Base-by-base conservation (phyloP, 1,140 invertebrate species). In the Drosophila arawakana region DNA sequence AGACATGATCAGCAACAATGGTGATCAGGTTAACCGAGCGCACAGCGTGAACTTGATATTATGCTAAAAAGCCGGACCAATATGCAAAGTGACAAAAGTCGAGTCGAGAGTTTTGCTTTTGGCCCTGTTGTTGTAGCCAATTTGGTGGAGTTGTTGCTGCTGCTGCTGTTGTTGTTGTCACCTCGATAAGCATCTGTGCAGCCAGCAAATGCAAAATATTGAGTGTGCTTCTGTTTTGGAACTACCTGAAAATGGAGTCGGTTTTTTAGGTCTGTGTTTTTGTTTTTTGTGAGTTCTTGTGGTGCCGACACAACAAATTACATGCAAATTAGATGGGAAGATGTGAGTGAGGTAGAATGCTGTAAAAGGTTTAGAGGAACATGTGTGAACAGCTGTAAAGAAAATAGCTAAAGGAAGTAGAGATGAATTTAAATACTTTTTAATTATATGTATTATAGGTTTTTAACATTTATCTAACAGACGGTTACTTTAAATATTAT, bases 111-210 rank as follows among this genome's bases (percentile, higher is more conserved):
- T 66, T 34, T 34, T 60, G 37, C 57, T 25, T 62, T 41, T 59
- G 52, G 57, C 15, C 57, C 49, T 47, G 55, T 52, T 54, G 46
- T 65, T 52, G 73, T 37, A 60, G 65, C 82, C 83, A 82, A 86
- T 88, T 88, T 88, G 80, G 80, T n/a, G 65, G 15, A 37, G 60
- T 73, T 66, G 71, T 76, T 78, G 9, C 30, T 69, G 47, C 15
- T 60, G 49, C 47, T 70, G 47, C 25, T 62, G 61, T 13, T 60
- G 49, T 54, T 52, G 83, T 88, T 86, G 82, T 77, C 76, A 80
- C 83, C 76, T 52, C 52, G 83, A 86, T 86, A 86, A 88, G 68
- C 76, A 86, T 86, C 83, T 82, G 13, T 54, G 52, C 58, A 63
- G 47, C 47, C 34, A 18, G 18, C 43, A 60, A 60, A 66, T 61